Evolutionary conservation across 2,797 vertebrate species (phyloP), one percentile per base, ranked within the genome.

Genomic region (Pangasius macronema): DNA sequence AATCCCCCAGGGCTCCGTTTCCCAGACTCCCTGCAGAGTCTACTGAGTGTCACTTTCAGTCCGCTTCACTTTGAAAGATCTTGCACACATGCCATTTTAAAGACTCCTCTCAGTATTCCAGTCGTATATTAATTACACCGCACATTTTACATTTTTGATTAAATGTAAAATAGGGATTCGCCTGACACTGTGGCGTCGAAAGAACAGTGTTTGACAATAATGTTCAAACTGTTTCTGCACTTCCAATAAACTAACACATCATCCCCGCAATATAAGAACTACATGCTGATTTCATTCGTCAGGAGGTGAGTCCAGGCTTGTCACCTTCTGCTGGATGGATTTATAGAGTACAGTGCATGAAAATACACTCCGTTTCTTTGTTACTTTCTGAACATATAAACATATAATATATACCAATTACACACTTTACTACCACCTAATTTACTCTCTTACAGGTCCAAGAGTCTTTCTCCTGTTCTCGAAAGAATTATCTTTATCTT

Each of bases 1-100:
- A 87, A 84, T 88, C 82, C 86, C 67, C 81, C 59, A 65, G 70
- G 65, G 80, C 65, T 81, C 89, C 22, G 14, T 73, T 59, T 82
- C 79, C 42, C 86, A 86, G 83, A 81, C 83, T 85, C 46, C 81
- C 81, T 27, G 18, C 11, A 49, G 77, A 83, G 72, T 68, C 20
- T 65, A 9, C 51, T 11, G 59, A 80, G n/a, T 79, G 67, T 82
- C 63, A 79, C 76, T 51, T 87, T 8, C 82, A 86, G 63, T 55
- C 22, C n/a, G 42, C 53, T 68, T 33, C 63, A 30, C 55, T 86
- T 20, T 53, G 51, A 80, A 39, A 51, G 68, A 68, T 79, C 33
- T 30, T 9, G 20, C n/a, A 14, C 51, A 39, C 3, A 24, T 9
- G 11, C 57, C 51, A 20, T 77, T 22, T 0, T 55, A 53, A 53